Evolutionary conservation across 2,113 vertebrate species (phyloP), one percentile per base, ranked within the genome.

Genomic region (Fulica atra): DNA sequence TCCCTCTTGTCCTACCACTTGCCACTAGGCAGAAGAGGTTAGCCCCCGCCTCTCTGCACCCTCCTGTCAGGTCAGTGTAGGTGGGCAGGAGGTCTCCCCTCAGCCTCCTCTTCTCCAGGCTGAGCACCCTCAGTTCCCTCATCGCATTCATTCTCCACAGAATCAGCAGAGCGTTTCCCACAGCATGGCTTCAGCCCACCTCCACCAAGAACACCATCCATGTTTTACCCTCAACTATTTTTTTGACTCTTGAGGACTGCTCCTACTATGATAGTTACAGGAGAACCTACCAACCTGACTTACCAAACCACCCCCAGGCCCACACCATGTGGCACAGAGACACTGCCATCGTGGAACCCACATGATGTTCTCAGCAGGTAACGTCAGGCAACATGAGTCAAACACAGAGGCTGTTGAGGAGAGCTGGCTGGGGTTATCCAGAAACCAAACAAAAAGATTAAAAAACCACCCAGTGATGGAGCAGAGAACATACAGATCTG

Each of bases 261-360:
- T 54, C 23, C 8, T 4, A 14, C 31, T 7, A 4, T 2, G 8
- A 73, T 9, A 16, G 4, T 25, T 29, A 70, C 0, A 4, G 71
- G 38, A 82, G 19, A 63, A 48, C 51, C n/a, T 48, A 48, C 23
- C 73, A 48, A 25, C 44, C 28, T 11, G 0, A n/a, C 35, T 8
- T 42, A 18, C 38, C 68, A 26, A 54, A 38, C 33, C 20, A 40
- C n/a, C 56, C 50, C 44, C 19, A 61, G 29, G 25, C 20, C 26
- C 1, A 0, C 4, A 2, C n/a, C 13, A 2, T 2, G 33, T 0
- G 1, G 40, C 33, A 35, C 20, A 61, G 40, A 60, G 80, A 63
- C 54, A 11, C 1, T 13, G 16, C 12, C 42, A 44, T 9, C 46
- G 21, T 3, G 13, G 61, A 69, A 81, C 5, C 33, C 24, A 4